Base-by-base conservation (phyloP, 2,888 invertebrate species). In the Agrochola litura region DNA sequence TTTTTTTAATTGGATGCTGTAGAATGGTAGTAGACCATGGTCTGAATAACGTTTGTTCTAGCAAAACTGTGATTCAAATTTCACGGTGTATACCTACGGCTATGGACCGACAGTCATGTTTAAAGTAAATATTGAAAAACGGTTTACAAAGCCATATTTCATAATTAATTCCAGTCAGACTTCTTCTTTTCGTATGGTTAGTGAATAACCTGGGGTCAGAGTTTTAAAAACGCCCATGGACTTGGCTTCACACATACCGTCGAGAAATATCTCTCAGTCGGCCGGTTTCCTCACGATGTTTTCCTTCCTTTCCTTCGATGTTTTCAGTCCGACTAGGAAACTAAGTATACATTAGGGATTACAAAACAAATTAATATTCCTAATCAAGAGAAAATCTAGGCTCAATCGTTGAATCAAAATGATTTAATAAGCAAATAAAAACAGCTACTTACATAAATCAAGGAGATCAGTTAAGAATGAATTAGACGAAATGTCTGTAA, bases 401-500 rank as follows among this genome's bases (percentile, higher is more conserved):
- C 37, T 52, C 49, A 43, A 61, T 76, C n/a, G n/a, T 68, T 43
- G 49, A 52, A 67, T 68, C 56, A 64, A 76, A 77, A 63, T 12
- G 65, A 73, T 73, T 72, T 71, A 73, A 60, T 73, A 69, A 58
- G 12, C 25, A 78, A 73, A 70, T 76, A 66, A 82, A 76, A 67
- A 58, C 71, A 65, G 64, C 65, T 64, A 69, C 69, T 68, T 56
- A 58, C 54, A 79, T 86, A 79, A 77, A 84, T 87, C 70, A 73
- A 66, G 56, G 63, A 70, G 76, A 88, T 88, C 88, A 86, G 87
- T 85, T 88, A 85, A 85, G 86, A 82, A 82, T 78, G 81, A 88
- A 88, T 87, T 83, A 89, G 85, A 83, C 79, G 83, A 87, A 88
- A 83, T 79, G 87, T 86, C 89, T 87, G 87, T 85, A 76, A 83